phyloP scores from a whole-genome alignment of 1,140 invertebrate species.

The Leptinotarsa undecemlineata region DNA sequence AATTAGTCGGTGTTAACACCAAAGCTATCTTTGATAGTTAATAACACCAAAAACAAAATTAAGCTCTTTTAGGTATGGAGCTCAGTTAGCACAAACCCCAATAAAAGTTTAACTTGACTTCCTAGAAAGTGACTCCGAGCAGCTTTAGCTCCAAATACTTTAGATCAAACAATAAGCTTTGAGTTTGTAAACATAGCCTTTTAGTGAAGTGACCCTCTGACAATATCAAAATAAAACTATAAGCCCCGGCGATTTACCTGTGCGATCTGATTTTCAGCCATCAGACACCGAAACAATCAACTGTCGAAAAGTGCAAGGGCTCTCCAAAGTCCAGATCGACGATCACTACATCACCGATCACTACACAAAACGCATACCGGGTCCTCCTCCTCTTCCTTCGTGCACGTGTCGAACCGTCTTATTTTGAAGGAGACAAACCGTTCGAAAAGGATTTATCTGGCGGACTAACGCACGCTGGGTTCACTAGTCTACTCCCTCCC shows the following conservation, averaged over 20 bases:
- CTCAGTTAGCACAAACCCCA: no score
- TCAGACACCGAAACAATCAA: neutral
- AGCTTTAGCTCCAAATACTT: no score
- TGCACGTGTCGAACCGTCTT: conserved; percentile 5
- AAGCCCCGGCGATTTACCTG: neutral
- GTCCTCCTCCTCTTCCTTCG: neutral
- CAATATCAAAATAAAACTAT: neutral
- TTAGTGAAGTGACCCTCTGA: neutral
- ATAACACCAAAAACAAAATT: no score
- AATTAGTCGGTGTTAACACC: no score
- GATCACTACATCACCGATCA: neutral
- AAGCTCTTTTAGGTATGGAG: no score
- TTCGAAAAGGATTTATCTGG: neutral
- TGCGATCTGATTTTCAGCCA: conserved; percentile 18
- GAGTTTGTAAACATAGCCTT: no score
- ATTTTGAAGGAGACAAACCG: neutral
- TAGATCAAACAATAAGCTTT: no score
- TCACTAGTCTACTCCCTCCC: neutral
- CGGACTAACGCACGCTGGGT: conserved; percentile 4
- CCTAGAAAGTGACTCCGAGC: no score
- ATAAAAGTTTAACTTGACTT: no score
- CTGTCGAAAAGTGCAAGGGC: neutral
- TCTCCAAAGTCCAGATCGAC: neutral
- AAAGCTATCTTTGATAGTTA: no score
- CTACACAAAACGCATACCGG: no score